A percentile compares a stretch with the other conserved stretches of the same genome.
phyloP scores from a whole-genome alignment of 2,888 invertebrate species.

The Sphaeridia pumilis region DNA sequence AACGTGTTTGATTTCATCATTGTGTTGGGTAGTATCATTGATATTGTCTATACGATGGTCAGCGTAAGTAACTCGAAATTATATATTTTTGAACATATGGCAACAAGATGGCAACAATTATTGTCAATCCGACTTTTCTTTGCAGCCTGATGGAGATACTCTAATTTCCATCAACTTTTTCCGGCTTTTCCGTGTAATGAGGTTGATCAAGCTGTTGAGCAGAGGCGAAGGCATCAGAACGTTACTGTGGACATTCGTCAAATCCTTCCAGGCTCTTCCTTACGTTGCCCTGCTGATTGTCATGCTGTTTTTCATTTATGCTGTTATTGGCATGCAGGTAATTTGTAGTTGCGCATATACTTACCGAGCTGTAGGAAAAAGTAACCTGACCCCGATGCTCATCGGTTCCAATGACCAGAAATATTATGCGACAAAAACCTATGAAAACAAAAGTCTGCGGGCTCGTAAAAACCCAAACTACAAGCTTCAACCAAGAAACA shows the following conservation, averaged over 20 bases:
- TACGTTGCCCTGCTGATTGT: conserved; percentile 97
- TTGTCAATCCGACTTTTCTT: no score
- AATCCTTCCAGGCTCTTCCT: conserved; percentile 97
- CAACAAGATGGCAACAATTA: not conserved
- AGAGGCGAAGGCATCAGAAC: conserved; percentile 97
- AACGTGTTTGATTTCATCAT: conserved; percentile 96
- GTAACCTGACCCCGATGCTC: no score
- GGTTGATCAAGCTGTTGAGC: conserved; percentile 89
- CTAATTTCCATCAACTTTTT: conserved; percentile 98
- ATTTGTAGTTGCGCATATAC: no score
- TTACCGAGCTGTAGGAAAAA: no score
- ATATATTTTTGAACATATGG: not conserved
- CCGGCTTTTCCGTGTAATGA: conserved; percentile 97
- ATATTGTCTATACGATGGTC: conserved; percentile 93
- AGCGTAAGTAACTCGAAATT: conserved; percentile 65
- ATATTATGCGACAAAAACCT: no score
- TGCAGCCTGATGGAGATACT: conserved; percentile 54
- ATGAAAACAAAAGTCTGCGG: no score
- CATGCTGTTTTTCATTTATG: conserved; percentile 98
- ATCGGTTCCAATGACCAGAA: no score
- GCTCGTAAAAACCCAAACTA: no score
- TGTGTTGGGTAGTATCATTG: conserved; percentile 90
- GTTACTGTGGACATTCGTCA: conserved; percentile 97
- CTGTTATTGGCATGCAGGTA: conserved; percentile 99
- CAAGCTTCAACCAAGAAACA: no score